These are phyloP conservation scores for Dicroscelio sp. DNA, from an alignment of 2,888 invertebrate species.

Conservation along the genomic window DNA sequence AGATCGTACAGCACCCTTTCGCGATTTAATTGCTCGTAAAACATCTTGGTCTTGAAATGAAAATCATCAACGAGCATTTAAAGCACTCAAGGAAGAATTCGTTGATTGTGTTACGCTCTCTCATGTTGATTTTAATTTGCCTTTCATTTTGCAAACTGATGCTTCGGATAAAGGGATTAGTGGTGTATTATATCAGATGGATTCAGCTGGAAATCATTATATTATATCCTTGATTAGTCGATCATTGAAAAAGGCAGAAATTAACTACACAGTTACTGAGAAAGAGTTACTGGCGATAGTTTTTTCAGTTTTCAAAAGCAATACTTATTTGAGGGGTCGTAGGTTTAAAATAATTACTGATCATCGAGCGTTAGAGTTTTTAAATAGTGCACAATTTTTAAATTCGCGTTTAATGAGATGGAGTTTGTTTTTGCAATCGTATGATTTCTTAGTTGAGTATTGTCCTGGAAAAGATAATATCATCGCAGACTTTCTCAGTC, in stretches of 20 bases:
- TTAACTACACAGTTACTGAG: conserved; percentile 12
- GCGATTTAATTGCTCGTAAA: not conserved
- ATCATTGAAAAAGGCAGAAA: not conserved
- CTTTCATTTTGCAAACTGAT: conserved; percentile 11
- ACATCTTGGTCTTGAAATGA: not conserved
- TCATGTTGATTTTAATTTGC: not conserved
- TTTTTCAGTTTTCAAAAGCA: not conserved
- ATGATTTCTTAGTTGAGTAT: not conserved
- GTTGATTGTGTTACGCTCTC: not conserved
- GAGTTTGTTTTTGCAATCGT: conserved; percentile 15
- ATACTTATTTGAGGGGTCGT: not conserved
- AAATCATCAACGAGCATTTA: not conserved
- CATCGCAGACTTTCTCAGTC: not conserved
- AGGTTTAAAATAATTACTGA: conserved; percentile 2
- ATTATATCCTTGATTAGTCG: not conserved
- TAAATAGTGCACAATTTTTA: not conserved
- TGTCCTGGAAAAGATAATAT: not conserved
- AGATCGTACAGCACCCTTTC: not conserved
- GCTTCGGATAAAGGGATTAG: conserved; percentile 10
- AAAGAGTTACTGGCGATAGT: conserved; percentile 18
- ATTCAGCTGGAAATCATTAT: not conserved
- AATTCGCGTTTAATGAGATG: conserved; percentile 9
- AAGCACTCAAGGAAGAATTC: not conserved
- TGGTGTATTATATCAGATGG: conserved; percentile 17
- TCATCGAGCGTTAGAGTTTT: not conserved